Evolutionary conservation across 1,140 invertebrate genomes (phyloP), one percentile per base, ranked within the genome.

Genomic region (Pissodes strobi): DNA sequence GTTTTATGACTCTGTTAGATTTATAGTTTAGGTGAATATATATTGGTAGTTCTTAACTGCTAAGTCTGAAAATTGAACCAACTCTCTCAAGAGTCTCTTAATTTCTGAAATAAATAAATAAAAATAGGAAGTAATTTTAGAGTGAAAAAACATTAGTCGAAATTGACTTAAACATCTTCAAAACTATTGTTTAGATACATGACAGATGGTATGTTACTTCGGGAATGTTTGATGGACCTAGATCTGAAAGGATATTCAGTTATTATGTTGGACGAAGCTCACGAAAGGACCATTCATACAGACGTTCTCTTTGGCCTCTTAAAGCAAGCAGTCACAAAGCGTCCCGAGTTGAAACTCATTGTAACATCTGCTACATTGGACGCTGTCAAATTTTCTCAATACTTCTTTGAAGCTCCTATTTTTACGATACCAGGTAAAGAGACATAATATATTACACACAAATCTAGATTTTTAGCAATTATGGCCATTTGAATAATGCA

Each of bases 231-330:
- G 0, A 90, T 99, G 79, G 98, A 68, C 15, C 27, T 68, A 12
- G 94, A 98, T 78, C 82, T 99, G 13, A 92, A 92, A 69, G 85
- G 84, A 19, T 99, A 99, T 80, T 91, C 94, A 0, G 90, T 98
- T 0, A 95, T 99, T 43, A 99, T 99, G 95, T 87, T 99, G 82
- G 97, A 99, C 71, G 97, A 99, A 79, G 97, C 97, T 60, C 97
- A 99, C 76, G 97, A 99, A 82, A 85, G 97, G 12, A 98, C 95
- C 0, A 97, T 99, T 64, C 91, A 98, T 75, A 99, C 97, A 0
- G 97, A 99, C 78, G 96, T 99, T 0, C 80, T 99, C 0, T 99
- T 99, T 82, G 97, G 95, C 13, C 79, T 98, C 0, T 79, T 98
- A 0, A 95, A 95, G 72, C 87, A 94, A 81, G 93, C 94, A 0